phyloP scores from a whole-genome alignment of 2,888 invertebrate species.

The Coleophora flavipennella region DNA sequence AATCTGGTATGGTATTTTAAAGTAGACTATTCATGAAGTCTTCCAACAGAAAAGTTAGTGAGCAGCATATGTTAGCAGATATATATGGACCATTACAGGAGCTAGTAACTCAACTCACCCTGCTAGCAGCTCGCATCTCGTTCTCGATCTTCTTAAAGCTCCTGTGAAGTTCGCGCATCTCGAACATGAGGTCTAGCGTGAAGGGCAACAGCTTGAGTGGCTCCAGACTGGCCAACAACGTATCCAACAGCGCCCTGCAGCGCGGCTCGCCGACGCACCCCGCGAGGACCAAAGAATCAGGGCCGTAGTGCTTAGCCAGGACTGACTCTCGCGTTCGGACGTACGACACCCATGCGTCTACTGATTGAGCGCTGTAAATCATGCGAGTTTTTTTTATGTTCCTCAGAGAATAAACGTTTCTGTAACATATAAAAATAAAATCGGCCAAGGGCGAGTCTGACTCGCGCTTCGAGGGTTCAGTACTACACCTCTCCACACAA shows the following conservation, averaged over 20 bases:
- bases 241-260: constrained; percentile 77
- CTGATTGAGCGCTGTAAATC: constrained; percentile 79
- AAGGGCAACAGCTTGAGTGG: constrained; percentile 86
- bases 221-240: constrained; percentile 82
- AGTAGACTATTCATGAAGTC: too few species aligned
- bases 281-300: constrained; percentile 81
- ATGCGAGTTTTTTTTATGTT: too few species aligned
- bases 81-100: background rate
- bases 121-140: constrained; percentile 66
- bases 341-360: constrained; percentile 93
- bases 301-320: constrained; percentile 84
- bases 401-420: too few species aligned
- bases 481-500: too few species aligned
- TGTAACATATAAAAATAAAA: too few species aligned
- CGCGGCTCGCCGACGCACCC: constrained; percentile 72
- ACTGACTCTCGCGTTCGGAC: constrained; percentile 87
- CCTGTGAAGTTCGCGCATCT: constrained; percentile 82
- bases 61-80: background rate
- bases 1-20: too few species aligned
- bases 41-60: background rate
- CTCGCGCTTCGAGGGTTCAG: too few species aligned
- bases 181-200: constrained; percentile 85
- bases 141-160: constrained; percentile 80
- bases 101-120: constrained; percentile 36
- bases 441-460: too few species aligned